Percentiles rank a stretch among this genome's conserved stretches.
Evolutionary conservation across 92 coral and sea anemone genomes (phyloP).

Genomic region (Parazoanthus darwini): DNA sequence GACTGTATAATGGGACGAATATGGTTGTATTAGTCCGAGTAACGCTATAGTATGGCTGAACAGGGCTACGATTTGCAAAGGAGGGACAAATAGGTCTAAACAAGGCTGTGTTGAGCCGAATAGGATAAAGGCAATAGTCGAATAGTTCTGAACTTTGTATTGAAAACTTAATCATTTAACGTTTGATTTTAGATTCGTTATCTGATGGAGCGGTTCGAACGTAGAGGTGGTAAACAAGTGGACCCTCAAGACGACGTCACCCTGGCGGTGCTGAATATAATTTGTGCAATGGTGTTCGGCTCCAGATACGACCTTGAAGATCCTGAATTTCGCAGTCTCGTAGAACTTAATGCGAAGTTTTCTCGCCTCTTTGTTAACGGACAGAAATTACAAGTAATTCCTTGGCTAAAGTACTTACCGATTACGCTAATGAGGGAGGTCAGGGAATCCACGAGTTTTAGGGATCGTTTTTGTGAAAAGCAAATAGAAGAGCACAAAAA

Average conservation of each 20-base stretch:
- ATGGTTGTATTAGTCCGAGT: neutral
- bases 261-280: constrained; percentile 46
- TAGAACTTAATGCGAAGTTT: constrained; percentile 36
- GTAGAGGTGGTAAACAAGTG: constrained; percentile 1
- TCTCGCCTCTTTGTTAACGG: constrained; percentile 41
- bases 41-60: neutral
- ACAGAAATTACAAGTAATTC: constrained; percentile 44
- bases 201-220: constrained; percentile 16
- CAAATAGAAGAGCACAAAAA: constrained; percentile 51
- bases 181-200: constrained; percentile 15
- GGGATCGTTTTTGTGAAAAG: constrained; percentile 48
- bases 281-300: constrained; percentile 55
- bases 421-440: constrained; percentile 42
- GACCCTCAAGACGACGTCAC: constrained; percentile 45
- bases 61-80: neutral
- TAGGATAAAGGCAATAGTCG: too few relatives aligned
- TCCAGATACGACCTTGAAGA: constrained; percentile 55
- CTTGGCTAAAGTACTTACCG: constrained; percentile 62
- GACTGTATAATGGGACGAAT: neutral
- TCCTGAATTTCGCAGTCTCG: constrained; percentile 44
- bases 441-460: constrained; percentile 37
- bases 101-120: neutral
- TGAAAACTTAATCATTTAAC: too few relatives aligned
- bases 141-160: too few relatives aligned
- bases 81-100: neutral